A percentile compares a stretch with the other conserved stretches of the same genome.
Conservation (phyloP, 2,888 invertebrate species). For the Thecophora atra region DNA sequence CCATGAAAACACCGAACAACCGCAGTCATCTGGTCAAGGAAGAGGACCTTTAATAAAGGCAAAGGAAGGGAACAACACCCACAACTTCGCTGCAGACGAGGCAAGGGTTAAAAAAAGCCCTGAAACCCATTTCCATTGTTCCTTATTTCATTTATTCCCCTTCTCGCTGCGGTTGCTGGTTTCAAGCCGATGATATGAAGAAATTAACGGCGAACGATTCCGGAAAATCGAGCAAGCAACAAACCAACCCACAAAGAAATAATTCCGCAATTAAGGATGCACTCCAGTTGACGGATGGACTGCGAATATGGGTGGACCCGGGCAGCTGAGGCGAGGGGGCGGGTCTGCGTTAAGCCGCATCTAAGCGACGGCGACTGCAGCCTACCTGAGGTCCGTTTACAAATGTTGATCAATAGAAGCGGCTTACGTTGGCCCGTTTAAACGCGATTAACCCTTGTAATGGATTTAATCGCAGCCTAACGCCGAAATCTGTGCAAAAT, state of each 20-base stretch:
- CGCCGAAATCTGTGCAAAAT: conserved; percentile 56
- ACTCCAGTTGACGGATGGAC: conserved; percentile 43
- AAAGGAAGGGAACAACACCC: conserved; percentile 43
- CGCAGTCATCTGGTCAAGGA: conserved; percentile 8
- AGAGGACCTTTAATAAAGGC: background rate
- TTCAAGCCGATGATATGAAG: conserved; percentile 16
- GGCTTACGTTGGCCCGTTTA: conserved; percentile 44
- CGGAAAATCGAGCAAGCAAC: conserved; percentile 42
- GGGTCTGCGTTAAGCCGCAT: conserved; percentile 52
- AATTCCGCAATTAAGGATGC: conserved; percentile 56
- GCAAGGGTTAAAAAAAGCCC: conserved; percentile 38
- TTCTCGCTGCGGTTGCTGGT: conserved; percentile 33
- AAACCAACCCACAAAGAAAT: conserved; percentile 56
- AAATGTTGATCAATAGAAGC: conserved; percentile 65
- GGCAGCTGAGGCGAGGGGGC: conserved; percentile 40
- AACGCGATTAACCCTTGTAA: conserved; percentile 62
- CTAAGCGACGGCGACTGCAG: conserved; percentile 24
- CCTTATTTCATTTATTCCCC: too few relatives aligned
- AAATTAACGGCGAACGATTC: conserved; percentile 41
- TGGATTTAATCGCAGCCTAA: conserved; percentile 55
- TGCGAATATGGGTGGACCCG: background rate
- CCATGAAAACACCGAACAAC: conserved; percentile 20
- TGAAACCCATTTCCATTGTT: conserved; percentile 18
- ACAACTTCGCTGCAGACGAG: conserved; percentile 48
- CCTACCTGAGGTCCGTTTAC: conserved; percentile 53